Percentiles rank a stretch among this genome's conserved stretches.
These are phyloP conservation scores for Smittia sp. DNA, from an alignment of 2,888 invertebrate species.

Conservation along the genomic window DNA sequence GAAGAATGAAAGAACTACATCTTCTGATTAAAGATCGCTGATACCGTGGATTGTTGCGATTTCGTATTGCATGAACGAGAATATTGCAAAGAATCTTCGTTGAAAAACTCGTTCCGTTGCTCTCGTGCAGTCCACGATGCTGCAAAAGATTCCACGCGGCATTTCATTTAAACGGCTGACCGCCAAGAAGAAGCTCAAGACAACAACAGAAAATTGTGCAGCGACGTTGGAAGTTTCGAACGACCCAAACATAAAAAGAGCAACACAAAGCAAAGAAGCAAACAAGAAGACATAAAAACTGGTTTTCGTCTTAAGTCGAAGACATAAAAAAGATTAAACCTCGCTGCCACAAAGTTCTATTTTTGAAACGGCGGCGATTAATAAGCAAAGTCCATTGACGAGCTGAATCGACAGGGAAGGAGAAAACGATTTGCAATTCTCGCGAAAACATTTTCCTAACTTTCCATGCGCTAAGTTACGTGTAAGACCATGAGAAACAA, in stretches of 20 bases:
- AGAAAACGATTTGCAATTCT: not conserved
- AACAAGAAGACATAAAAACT: constrained; percentile 25
- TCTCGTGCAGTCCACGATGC: not conserved
- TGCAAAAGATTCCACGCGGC: not conserved
- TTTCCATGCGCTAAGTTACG: no score
- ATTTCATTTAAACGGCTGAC: constrained; percentile 18
- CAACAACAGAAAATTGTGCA: constrained; percentile 22
- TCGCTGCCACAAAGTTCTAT: constrained; percentile 32
- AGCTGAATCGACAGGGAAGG: not conserved
- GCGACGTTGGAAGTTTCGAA: not conserved
- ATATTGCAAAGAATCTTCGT: not conserved
- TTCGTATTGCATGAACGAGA: not conserved
- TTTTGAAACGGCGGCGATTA: constrained; percentile 28
- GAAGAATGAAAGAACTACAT: not conserved
- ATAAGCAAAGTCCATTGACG: constrained; percentile 6
- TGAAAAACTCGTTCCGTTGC: not conserved
- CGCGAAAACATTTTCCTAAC: not conserved
- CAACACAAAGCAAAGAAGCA: constrained; percentile 23
- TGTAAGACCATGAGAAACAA: no score
- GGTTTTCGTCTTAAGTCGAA: constrained; percentile 9
- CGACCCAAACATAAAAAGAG: constrained; percentile 4
- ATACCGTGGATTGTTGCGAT: not conserved
- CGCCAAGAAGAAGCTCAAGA: constrained; percentile 10
- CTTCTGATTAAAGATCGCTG: constrained; percentile 6
- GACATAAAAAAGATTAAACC: not conserved